Evolutionary conservation across 2,797 vertebrate species (phyloP).

Genomic region (Paratrypauchen microcephalus): DNA sequence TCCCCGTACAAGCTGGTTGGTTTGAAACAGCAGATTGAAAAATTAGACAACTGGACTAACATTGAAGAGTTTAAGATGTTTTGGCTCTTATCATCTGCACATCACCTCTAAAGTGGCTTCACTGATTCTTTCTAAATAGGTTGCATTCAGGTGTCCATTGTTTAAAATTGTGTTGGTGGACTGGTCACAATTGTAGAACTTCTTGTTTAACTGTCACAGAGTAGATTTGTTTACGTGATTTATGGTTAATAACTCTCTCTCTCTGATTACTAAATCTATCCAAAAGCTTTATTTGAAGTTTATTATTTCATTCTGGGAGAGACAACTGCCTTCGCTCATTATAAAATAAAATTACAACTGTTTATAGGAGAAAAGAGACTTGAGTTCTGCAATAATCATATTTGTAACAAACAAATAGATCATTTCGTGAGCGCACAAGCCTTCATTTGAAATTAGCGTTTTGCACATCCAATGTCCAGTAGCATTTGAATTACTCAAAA

Average conservation of each 20-base stretch:
- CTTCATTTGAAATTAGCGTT: not conserved
- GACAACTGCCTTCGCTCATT: not conserved
- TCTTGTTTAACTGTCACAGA: no score
- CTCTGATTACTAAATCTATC: no score
- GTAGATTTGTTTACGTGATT: no score
- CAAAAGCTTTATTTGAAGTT: not conserved
- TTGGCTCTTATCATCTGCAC: no score
- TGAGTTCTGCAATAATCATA: not conserved
- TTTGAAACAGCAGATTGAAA: conserved; percentile 1
- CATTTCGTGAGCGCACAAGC: no score
- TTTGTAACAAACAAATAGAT: not conserved
- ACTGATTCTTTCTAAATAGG: not conserved
- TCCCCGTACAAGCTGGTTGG: not conserved
- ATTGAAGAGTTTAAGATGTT: not conserved
- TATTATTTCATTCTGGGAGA: not conserved
- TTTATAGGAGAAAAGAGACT: not conserved
- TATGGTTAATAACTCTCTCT: no score
- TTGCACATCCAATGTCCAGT: not conserved
- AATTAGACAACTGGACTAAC: not conserved
- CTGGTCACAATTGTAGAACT: no score
- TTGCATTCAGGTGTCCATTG: no score
- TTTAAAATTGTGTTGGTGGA: no score
- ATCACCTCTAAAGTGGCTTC: not conserved
- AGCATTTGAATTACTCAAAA: not conserved
- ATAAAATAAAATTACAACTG: not conserved